A percentile compares a stretch with the other conserved stretches of the same genome.
Evolutionary conservation across 2,113 vertebrate genomes (phyloP).

Genomic region (Xiphophorus couchianus): DNA sequence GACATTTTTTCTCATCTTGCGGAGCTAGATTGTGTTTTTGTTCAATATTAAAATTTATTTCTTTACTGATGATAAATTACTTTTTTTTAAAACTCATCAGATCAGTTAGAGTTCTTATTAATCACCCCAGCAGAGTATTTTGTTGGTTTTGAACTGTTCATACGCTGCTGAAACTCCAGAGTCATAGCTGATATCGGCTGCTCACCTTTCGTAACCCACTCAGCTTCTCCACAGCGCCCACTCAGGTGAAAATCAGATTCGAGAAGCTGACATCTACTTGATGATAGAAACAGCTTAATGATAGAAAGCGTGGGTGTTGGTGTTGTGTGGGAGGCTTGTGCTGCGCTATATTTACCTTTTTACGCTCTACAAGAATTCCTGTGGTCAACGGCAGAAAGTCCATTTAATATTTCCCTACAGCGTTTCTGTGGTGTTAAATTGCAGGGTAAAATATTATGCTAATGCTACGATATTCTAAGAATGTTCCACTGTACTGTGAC

Average conservation of each 20-base stretch:
- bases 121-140: too few relatives aligned
- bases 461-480: background rate
- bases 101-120: too few relatives aligned
- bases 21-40: too few relatives aligned
- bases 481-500: too few relatives aligned
- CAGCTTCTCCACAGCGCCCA: background rate
- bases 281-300: background rate
- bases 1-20: too few relatives aligned
- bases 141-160: background rate
- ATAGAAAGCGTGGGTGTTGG: background rate
- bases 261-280: background rate
- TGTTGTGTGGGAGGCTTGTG: background rate
- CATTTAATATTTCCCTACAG: background rate
- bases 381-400: background rate
- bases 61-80: too few relatives aligned
- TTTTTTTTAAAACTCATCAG: too few relatives aligned
- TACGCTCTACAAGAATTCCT: background rate
- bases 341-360: background rate
- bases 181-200: background rate
- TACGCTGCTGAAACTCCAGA: background rate
- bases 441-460: background rate
- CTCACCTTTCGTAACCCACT: constrained; percentile 1
- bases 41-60: too few relatives aligned
- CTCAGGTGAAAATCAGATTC: accelerated
- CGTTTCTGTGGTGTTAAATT: background rate